A percentile compares a stretch with the other conserved stretches of the same genome.
These are phyloP conservation scores for Bradypus variegatus DNA, from an alignment of 2,797 vertebrate genomes.

Conservation along the genomic window DNA sequence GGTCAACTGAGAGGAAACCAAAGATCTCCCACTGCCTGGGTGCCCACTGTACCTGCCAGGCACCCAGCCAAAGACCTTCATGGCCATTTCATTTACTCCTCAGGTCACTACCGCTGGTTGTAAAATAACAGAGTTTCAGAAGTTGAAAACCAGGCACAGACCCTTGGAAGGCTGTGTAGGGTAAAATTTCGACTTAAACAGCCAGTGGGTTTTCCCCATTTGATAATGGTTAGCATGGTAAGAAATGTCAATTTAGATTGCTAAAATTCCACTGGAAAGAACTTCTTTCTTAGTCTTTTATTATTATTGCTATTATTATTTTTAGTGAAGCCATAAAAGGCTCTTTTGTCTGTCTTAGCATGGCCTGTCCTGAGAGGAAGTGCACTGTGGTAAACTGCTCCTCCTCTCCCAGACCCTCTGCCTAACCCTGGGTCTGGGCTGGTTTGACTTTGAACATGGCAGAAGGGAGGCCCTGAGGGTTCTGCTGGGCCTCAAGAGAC, in stretches of 20 bases:
- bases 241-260: background rate
- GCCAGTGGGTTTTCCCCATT: background rate
- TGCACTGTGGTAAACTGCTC: background rate
- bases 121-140: background rate
- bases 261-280: background rate
- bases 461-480: background rate
- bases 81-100: background rate
- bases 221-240: background rate
- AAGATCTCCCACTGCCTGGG: background rate
- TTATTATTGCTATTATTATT: background rate
- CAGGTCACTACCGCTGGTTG: background rate
- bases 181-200: background rate
- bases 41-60: rapidly evolving
- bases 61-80: background rate
- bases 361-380: background rate
- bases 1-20: background rate
- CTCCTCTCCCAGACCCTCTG: rapidly evolving
- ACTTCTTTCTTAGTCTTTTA: background rate
- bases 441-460: background rate
- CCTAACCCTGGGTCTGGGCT: background rate
- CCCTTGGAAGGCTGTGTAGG: background rate
- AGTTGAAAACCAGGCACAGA: background rate
- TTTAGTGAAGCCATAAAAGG: background rate
- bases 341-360: background rate
- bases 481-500: background rate